Evolutionary conservation across 2,797 vertebrate genomes (phyloP).

Genomic region (Poeciliopsis turneri): DNA sequence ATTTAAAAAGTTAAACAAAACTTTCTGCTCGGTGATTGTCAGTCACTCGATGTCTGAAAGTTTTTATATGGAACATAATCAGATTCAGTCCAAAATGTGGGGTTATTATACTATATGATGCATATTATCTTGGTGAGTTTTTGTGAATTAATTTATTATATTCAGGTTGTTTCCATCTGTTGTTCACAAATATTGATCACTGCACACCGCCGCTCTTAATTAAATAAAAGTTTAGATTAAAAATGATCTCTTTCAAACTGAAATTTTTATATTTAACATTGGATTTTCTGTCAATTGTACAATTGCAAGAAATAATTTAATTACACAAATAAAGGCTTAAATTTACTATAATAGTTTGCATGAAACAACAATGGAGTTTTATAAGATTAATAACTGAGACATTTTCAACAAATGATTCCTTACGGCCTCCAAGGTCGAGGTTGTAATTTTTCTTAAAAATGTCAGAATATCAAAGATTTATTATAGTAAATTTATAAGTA

Average conservation of each 20-base stretch:
- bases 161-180: not conserved
- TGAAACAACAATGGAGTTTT: too few relatives aligned
- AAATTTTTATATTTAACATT: not conserved
- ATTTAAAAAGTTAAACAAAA: not conserved
- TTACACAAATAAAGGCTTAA: not conserved
- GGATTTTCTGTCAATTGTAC: too few relatives aligned
- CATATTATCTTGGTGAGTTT: not conserved
- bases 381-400: too few relatives aligned
- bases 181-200: not conserved
- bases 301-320: not conserved
- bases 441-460: too few relatives aligned
- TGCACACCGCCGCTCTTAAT: not conserved
- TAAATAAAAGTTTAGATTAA: not conserved
- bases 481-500: not conserved
- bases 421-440: too few relatives aligned
- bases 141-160: not conserved
- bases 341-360: too few relatives aligned
- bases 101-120: not conserved
- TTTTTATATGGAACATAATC: not conserved
- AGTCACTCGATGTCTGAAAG: not conserved
- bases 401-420: too few relatives aligned
- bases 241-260: not conserved
- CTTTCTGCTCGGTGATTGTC: not conserved
- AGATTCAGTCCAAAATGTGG: not conserved
- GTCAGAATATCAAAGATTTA: too few relatives aligned